Evolutionary conservation across 2,888 invertebrate species (phyloP).

Genomic region (Oscheius sp.): DNA sequence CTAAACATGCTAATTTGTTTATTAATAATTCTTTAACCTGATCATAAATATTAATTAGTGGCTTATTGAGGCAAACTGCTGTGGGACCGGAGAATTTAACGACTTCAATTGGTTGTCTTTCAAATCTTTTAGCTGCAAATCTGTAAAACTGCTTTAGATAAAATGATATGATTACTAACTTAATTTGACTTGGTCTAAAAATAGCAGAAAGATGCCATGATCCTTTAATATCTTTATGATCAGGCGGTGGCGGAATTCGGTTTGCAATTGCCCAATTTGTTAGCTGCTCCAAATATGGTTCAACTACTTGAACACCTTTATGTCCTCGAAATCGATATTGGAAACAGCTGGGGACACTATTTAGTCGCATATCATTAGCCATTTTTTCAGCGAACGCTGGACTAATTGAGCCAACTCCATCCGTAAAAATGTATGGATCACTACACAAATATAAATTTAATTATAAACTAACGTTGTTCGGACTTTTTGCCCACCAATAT

Average conservation of each 20-base stretch:
- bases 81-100: conserved; percentile 67
- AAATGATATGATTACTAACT: too few relatives aligned
- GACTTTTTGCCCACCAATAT: conserved; percentile 27
- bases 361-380: conserved; percentile 40
- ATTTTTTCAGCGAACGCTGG: conserved; percentile 16
- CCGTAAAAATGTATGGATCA: conserved; percentile 28
- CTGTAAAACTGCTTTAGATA: conserved; percentile 6
- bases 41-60: conserved; percentile 70
- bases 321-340: conserved; percentile 68
- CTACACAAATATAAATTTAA: conserved; percentile 9
- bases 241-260: background rate
- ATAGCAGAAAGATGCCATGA: conserved; percentile 35
- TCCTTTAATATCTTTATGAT: conserved; percentile 9
- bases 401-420: conserved; percentile 31
- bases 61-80: conserved; percentile 68
- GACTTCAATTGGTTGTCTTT: conserved; percentile 55
- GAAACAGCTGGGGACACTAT: conserved; percentile 57
- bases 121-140: conserved; percentile 38
- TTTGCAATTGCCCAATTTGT: conserved; percentile 34
- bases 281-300: conserved; percentile 57
- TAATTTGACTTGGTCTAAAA: conserved; percentile 49
- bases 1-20: conserved; percentile 13
- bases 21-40: conserved; percentile 35
- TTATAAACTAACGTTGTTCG: conserved; percentile 24
- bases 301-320: conserved; percentile 67